Evolutionary conservation across 2,888 invertebrate genomes (phyloP), one percentile per base, ranked within the genome.

Genomic region (Ectemnius continuus): DNA sequence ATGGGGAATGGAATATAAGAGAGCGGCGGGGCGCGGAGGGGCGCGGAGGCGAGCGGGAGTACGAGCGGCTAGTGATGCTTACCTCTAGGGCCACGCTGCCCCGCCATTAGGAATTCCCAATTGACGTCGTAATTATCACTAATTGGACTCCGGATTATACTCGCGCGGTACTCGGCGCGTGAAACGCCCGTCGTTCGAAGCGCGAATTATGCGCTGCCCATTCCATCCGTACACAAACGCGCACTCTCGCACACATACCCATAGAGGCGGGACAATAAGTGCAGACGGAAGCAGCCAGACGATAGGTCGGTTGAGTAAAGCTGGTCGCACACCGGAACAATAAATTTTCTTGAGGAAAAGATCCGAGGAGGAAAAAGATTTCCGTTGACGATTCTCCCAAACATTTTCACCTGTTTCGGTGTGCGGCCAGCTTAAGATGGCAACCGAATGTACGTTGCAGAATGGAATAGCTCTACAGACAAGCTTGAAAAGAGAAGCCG

Each of bases 81-180:
- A 68, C 60, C 62, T 78, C 70, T 77, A 67, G 66, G 70, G 70
- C 68, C 65, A 52, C 64, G 61, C 62, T 36, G 36, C 36, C 36
- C 67, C 72, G 71, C 79, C 83, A 85, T 86, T 85, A 86, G 83
- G 82, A 84, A 87, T 87, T 86, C 82, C 84, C 85, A 87, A 87
- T 88, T 84, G 81, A 80, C 85, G 84, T 83, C 82, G 82, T 88
- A 87, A 88, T 89, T 87, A 89, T 87, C 87, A 75, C 83, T 89
- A 89, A 89, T 89, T 90, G 87, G 86, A 87, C 84, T 84, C 75
- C 70, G 85, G 81, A 86, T 86, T 85, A 84, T 85, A 82, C 80
- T 78, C 77, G 78, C 75, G 75, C 76, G 78, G 81, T 79, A 82
- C 72, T 69, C 75, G 81, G 72, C 78, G 86, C 81, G 78, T 80